Base-by-base conservation (phyloP, 2,797 vertebrate genomes). In the Nothura maculosa region DNA sequence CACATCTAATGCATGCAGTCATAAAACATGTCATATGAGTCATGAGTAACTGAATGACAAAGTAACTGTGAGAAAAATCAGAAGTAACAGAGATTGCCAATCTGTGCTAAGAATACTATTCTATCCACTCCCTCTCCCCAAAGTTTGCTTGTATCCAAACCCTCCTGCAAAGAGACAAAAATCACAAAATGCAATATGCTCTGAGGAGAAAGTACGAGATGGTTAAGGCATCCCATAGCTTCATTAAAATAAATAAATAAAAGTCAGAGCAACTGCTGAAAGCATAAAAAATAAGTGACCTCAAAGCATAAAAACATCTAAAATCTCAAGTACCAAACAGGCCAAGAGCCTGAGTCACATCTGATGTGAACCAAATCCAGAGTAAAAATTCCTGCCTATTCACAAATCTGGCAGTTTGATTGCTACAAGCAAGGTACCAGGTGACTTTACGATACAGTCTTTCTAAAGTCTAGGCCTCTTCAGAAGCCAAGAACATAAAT, bases 21-120 rank as follows among this genome's bases (percentile, higher is more conserved):
- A 57, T 43, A 82, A 87, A 91, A 58, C 55, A 67, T 57, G 20
- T 45, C 30, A 68, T 14, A 12, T 34, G 27, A 10, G 28, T 77
- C 80, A 67, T 85, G 47, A 84, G 40, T 74, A 90, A 86, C 50
- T 58, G 34, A 85, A 85, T 52, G 18, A 67, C 19, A 68, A 94
- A 80, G 27, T 25, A 78, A 69, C 50, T 50, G 15, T 74, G 34
- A 75, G 30, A 94, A 62, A 62, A 47, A 87, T 12, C 18, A 74
- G 38, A 93, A 94, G 75, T 16, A 74, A 70, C 36, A 66, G 6
- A 20, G 40, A 72, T 55, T 54, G 15, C n/a, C 7, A 82, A 22
- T 54, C 48, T 77, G 50, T 28, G 7, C 45, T 48, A 75, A 17
- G 22, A 87, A 74, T 40, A 3, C 42, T 80, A 36, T 20, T 80